phyloP scores from a whole-genome alignment of 2,797 vertebrate genomes.

The Arrhamphus sclerolepis region DNA sequence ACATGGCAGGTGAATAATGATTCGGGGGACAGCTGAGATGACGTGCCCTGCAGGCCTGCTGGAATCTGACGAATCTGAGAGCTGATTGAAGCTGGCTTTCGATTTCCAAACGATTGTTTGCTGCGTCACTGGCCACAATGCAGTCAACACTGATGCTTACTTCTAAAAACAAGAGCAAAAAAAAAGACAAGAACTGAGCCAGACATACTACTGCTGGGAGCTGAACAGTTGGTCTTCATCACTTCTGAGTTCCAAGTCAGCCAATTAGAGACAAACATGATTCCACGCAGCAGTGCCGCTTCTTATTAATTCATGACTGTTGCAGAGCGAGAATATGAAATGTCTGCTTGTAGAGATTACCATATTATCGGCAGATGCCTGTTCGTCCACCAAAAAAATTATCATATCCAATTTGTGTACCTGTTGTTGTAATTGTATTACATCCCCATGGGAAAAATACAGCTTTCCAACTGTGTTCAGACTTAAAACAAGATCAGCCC shows the following conservation, averaged over 20 bases:
- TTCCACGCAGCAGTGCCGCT: slow-evolving; percentile 26
- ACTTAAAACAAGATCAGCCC: background rate
- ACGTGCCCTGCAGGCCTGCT: too few species aligned
- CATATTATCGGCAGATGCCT: slow-evolving; percentile 29
- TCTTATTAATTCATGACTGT: slow-evolving; percentile 50
- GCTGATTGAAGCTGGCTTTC: slow-evolving; percentile 46
- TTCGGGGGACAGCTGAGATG: too few species aligned
- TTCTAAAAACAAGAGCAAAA: background rate
- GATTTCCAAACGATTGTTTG: slow-evolving; percentile 25
- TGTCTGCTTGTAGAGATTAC: slow-evolving; percentile 29
- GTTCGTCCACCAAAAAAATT: slow-evolving; percentile 13
- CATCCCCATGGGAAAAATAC: background rate
- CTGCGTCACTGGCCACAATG: slow-evolving; percentile 26
- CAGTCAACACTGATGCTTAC: slow-evolving; percentile 18
- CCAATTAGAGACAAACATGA: slow-evolving; percentile 61
- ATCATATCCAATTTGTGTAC: slow-evolving; percentile 14
- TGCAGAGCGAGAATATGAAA: slow-evolving; percentile 25
- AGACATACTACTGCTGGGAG: slow-evolving; percentile 37
- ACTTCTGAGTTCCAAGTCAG: slow-evolving; percentile 46
- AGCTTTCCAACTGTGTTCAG: too few species aligned
- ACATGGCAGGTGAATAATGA: slow-evolving; percentile 44
- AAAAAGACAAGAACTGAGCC: slow-evolving; percentile 14
- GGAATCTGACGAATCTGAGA: slow-evolving; percentile 38
- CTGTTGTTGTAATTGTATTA: slow-evolving; percentile 28
- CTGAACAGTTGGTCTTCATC: slow-evolving; percentile 47